These are phyloP conservation scores for Molorchus minor DNA, from an alignment of 2,888 invertebrate genomes.

Conservation along the genomic window DNA sequence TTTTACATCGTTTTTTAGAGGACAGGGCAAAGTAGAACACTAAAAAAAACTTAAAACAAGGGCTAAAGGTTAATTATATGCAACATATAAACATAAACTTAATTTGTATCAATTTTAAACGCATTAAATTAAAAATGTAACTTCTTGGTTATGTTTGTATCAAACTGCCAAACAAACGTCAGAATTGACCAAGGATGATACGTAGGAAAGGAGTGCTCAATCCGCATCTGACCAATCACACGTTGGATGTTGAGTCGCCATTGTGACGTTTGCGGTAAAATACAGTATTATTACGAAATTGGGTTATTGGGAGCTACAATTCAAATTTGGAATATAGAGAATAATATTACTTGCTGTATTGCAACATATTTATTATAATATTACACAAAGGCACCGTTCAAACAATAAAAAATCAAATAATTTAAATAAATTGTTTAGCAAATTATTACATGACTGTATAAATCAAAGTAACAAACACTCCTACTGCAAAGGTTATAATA, in stretches of 20 bases:
- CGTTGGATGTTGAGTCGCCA: background rate
- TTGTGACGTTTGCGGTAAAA: background rate
- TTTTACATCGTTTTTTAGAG: background rate
- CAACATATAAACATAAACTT: background rate
- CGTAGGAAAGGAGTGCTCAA: no score
- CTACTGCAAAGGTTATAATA: background rate
- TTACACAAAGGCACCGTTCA: no score
- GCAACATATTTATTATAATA: no score
- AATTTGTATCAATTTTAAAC: background rate
- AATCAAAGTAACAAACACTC: background rate
- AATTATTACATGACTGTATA: background rate
- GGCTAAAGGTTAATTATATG: no score
- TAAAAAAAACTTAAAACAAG: no score
- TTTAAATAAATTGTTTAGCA: background rate
- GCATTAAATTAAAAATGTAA: no score
- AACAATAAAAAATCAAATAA: background rate
- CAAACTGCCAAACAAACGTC: no score
- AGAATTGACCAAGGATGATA: no score
- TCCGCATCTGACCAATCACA: background rate
- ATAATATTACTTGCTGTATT: no score
- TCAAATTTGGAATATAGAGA: no score
- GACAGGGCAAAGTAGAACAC: no score
- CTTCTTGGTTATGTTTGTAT: no score
- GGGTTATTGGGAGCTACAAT: background rate
- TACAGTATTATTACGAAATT: background rate